Evolutionary conservation across 2,797 vertebrate genomes (phyloP), one percentile per base, ranked within the genome.

Genomic region (Ceyx erithaca): DNA sequence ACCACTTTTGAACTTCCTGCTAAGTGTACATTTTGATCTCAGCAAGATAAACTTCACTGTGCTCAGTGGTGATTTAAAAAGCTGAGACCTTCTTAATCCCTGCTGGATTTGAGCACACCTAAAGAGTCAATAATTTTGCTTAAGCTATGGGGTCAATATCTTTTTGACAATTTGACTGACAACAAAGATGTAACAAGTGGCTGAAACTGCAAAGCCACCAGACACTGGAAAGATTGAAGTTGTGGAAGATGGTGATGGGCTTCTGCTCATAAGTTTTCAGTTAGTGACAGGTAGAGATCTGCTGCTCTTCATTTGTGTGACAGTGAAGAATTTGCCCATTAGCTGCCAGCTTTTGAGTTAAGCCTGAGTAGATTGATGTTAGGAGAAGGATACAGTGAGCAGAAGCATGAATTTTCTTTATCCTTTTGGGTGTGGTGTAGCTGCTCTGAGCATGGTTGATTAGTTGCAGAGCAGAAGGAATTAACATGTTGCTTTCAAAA

Each of bases 361-460:
- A 82, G 54, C 40, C 69, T 63, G 37, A 5, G 26, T 12, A 23
- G 72, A 45, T 59, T 43, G 58, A 72, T 30, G 28, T 52, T 19
- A 62, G 71, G 5, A 45, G 63, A 69, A 62, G 66, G 76, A 26
- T 40, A 61, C 70, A 80, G 3, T 23, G 64, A 69, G 59, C 62
- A 85, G 84, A 71, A 86, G 73, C 28, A 25, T 45, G 59, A 55
- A 8, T 68, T 87, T 52, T 55, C 46, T 66, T 83, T 69, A 21
- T 62, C 35, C 51, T 76, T 43, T 28, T 84, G 86, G 92, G 86
- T 86, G 92, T 82, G 90, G 93, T 73, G 78, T 22, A 28, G 28
- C 7, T 57, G 30, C 30, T 46, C 52, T 52, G 14, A 86, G 75
- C 64, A 3, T 4, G 17, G 66, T 64, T 89, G 26, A 88, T 94